A percentile compares a stretch with the other conserved stretches of the same genome.
These are phyloP conservation scores for Synergus itoensis DNA, from an alignment of 2,888 invertebrate species.

Conservation along the genomic window DNA sequence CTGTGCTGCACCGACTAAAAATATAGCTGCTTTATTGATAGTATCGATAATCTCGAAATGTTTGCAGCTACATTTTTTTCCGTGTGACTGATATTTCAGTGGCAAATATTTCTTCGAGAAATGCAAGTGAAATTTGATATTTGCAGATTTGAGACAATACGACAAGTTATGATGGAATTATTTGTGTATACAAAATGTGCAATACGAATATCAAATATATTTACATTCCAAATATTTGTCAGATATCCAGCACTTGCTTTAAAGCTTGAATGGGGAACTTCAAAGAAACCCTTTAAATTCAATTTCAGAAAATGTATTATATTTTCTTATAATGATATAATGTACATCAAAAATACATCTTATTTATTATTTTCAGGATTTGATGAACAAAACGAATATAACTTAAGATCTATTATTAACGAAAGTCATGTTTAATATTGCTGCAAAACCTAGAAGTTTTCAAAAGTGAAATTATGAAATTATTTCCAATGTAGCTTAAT, in stretches of 20 bases:
- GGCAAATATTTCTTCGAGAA: background rate
- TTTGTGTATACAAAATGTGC: background rate
- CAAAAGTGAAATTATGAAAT: too few species aligned
- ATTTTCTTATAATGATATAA: background rate
- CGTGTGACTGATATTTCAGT: too few species aligned
- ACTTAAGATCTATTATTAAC: too few species aligned
- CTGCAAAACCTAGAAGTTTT: too few species aligned
- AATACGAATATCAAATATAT: slow-evolving; percentile 32
- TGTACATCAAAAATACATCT: background rate
- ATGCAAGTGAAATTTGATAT: background rate
- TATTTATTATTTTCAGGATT: background rate
- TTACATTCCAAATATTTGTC: slow-evolving; percentile 19
- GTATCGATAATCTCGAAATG: too few species aligned
- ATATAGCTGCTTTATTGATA: background rate
- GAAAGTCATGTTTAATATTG: too few species aligned
- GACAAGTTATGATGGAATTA: background rate
- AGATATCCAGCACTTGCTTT: slow-evolving; percentile 5
- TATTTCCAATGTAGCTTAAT: too few species aligned
- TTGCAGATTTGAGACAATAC: background rate
- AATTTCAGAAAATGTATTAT: slow-evolving; percentile 1
- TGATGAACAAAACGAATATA: background rate
- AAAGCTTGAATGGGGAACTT: slow-evolving; percentile 15
- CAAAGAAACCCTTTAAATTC: slow-evolving; percentile 33
- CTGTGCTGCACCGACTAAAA: background rate
- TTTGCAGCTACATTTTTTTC: background rate